Conservation (phyloP, 2,797 vertebrate species). For the Balearica regulorum region DNA sequence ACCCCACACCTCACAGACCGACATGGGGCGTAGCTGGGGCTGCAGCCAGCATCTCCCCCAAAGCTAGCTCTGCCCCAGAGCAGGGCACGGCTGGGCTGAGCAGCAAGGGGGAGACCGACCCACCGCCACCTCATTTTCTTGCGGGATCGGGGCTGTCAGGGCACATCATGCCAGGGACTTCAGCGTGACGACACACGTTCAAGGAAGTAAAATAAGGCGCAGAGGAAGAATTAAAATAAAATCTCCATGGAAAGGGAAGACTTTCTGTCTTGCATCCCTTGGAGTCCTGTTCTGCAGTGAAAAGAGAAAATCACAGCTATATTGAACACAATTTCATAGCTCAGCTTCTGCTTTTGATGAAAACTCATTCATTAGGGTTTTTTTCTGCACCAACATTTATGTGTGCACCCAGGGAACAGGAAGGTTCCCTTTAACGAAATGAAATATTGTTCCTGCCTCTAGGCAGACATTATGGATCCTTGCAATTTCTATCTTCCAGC, state of each 20-base stretch:
- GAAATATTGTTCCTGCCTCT: neutral
- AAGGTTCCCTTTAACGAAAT: neutral
- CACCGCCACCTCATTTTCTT: neutral
- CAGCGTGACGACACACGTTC: neutral
- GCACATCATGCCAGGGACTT: neutral
- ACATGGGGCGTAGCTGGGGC: neutral
- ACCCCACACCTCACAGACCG: neutral
- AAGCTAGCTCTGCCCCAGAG: neutral
- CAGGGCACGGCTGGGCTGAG: neutral
- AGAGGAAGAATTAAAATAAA: neutral
- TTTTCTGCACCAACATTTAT: neutral
- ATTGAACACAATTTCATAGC: neutral
- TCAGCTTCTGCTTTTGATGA: neutral
- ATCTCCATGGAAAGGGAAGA: neutral
- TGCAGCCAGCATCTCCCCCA: neutral
- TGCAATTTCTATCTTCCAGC: neutral
- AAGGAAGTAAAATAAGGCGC: neutral
- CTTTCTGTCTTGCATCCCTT: neutral
- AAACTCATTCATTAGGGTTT: fast-evolving
- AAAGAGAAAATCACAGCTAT: neutral
- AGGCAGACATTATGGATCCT: neutral
- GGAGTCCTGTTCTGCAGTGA: neutral
- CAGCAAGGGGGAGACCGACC: neutral
- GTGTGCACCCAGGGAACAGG: neutral
- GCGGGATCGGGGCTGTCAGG: neutral